These are phyloP conservation scores for Cheilosia grossa DNA, from an alignment of 2,888 invertebrate genomes.

Conservation along the genomic window DNA sequence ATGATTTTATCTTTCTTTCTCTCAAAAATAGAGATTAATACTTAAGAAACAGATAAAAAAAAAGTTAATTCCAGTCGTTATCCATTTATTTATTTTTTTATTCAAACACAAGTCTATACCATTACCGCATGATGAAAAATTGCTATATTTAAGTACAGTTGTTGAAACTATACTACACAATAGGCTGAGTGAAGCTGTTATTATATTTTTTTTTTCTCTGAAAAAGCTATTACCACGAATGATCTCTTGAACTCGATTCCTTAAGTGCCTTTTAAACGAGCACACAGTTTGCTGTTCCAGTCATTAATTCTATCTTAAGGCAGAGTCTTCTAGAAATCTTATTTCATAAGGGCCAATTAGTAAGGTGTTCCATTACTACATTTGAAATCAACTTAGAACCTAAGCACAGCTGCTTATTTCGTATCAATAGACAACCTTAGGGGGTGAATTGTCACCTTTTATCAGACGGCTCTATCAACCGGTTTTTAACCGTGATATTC, in stretches of 20 bases:
- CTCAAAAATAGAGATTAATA: constrained; percentile 4
- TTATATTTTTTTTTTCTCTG: constrained; percentile 13
- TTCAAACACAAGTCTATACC: constrained; percentile 38
- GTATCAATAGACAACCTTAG: not conserved
- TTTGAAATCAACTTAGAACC: not conserved
- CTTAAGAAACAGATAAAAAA: constrained; percentile 19
- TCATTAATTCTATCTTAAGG: constrained; percentile 1
- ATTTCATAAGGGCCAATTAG: not conserved
- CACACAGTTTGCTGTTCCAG: constrained; percentile 3
- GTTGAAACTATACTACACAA: not conserved
- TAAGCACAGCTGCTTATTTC: not conserved
- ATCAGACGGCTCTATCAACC: constrained; percentile 1
- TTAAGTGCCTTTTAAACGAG: constrained; percentile 19
- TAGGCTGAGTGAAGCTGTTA: constrained; percentile 1
- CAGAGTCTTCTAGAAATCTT: not conserved
- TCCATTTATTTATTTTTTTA: constrained; percentile 43
- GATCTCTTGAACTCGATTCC: constrained; percentile 47
- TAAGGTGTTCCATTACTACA: not conserved
- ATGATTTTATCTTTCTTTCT: not conserved
- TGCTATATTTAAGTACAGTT: constrained; percentile 29
- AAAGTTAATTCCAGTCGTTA: constrained; percentile 10
- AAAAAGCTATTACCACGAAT: constrained; percentile 19
- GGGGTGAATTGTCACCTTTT: constrained; percentile 7
- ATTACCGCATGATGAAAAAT: constrained; percentile 47
- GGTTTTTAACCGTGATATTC: not conserved